Evolutionary conservation across 2,888 invertebrate genomes (phyloP).

Genomic region (Patella caerulea): DNA sequence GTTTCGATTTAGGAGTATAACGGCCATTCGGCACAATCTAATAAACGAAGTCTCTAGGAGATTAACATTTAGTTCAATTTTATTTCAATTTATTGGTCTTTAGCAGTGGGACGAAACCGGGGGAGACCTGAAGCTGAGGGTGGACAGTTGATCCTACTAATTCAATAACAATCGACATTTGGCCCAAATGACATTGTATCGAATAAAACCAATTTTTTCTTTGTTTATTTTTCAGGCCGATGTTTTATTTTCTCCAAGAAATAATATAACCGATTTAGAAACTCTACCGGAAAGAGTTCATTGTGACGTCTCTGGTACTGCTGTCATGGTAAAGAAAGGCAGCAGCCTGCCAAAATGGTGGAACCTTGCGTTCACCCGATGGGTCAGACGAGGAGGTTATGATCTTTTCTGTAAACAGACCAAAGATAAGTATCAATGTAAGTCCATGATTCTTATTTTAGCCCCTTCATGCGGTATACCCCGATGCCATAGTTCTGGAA

Average conservation of each 20-base stretch:
- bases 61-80: too few relatives aligned
- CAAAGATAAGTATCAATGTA: conserved; percentile 25
- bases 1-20: too few relatives aligned
- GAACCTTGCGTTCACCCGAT: conserved; percentile 40
- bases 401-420: conserved; percentile 22
- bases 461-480: too few relatives aligned
- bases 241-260: conserved; percentile 42
- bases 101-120: too few relatives aligned
- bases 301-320: conserved; percentile 39
- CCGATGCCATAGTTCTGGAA: too few relatives aligned
- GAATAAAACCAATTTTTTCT: not conserved
- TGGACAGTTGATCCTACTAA: too few relatives aligned
- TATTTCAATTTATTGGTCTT: too few relatives aligned
- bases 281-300: conserved; percentile 28
- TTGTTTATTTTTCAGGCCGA: conserved; percentile 31
- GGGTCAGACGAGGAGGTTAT: conserved; percentile 35
- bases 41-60: too few relatives aligned
- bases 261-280: conserved; percentile 34
- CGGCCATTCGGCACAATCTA: too few relatives aligned
- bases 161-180: too few relatives aligned
- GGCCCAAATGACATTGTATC: too few relatives aligned
- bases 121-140: too few relatives aligned
- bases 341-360: conserved; percentile 41
- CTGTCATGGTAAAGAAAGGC: conserved; percentile 42
- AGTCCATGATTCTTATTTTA: not conserved